Conservation (phyloP, 2,888 invertebrate genomes). For the Archips crataeganus region DNA sequence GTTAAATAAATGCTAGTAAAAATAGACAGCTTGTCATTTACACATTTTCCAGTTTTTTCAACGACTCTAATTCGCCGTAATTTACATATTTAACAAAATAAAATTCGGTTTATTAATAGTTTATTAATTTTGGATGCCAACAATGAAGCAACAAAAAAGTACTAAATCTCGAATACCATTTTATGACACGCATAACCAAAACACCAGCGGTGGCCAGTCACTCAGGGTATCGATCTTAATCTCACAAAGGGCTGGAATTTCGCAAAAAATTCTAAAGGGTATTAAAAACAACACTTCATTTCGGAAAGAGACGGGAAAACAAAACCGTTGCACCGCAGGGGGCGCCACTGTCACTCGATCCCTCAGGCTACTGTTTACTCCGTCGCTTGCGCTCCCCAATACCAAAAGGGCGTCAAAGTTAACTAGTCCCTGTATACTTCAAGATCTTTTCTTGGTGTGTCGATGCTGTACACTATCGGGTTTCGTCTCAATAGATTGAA, state of each 20-base stretch:
- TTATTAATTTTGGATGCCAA: neutral
- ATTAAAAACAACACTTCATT: conserved; percentile 42
- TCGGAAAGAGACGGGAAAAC: conserved; percentile 30
- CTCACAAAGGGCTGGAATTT: conserved; percentile 23
- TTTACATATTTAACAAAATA: no score
- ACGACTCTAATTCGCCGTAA: no score
- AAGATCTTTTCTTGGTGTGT: conserved; percentile 41
- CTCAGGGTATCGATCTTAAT: conserved; percentile 31
- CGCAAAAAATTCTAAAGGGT: conserved; percentile 38
- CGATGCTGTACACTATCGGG: conserved; percentile 64
- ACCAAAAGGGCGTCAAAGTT: neutral
- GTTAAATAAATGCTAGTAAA: no score
- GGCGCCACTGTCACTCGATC: conserved; percentile 74
- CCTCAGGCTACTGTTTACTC: conserved; percentile 76
- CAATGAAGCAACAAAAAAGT: neutral
- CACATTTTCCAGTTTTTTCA: no score
- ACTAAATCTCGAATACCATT: conserved; percentile 4
- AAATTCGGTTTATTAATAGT: no score
- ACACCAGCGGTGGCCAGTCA: conserved; percentile 25
- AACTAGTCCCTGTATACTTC: neutral
- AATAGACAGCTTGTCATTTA: no score
- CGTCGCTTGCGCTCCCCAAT: conserved; percentile 52
- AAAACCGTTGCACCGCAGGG: conserved; percentile 56
- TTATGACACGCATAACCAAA: conserved; percentile 1
- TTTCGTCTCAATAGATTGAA: conserved; percentile 73